Evolutionary conservation across 1,140 invertebrate genomes (phyloP).

Genomic region (Dinothrombium tinctorium): DNA sequence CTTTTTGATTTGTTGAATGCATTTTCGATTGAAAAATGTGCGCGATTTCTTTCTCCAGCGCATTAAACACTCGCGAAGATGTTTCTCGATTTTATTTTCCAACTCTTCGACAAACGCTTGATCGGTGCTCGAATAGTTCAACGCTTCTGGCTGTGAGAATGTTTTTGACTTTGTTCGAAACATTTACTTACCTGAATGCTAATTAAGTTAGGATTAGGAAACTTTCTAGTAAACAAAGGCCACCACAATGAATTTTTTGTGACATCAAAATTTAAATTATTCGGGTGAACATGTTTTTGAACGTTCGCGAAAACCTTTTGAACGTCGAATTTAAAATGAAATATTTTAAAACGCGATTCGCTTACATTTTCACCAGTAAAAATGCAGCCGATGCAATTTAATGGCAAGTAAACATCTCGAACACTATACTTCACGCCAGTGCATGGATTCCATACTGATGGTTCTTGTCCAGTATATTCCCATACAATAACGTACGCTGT

Average conservation of each 20-base stretch:
- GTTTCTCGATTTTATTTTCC: constrained; percentile 30
- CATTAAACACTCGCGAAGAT: constrained; percentile 29
- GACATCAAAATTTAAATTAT: constrained; percentile 40
- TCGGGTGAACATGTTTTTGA: constrained; percentile 38
- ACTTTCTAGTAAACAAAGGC: constrained; percentile 26
- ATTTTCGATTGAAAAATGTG: constrained; percentile 39
- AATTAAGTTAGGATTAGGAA: constrained; percentile 20
- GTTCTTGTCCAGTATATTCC: constrained; percentile 3
- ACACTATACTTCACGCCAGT: constrained; percentile 38
- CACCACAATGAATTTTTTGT: constrained; percentile 36
- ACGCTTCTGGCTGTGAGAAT: constrained; percentile 23
- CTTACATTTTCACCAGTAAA: constrained; percentile 29
- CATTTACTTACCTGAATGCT: constrained; percentile 27
- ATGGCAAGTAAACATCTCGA: constrained; percentile 41
- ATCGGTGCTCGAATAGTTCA: constrained; percentile 27
- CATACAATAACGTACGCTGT: constrained; percentile 42
- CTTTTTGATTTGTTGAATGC: constrained; percentile 33
- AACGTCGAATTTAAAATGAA: constrained; percentile 5
- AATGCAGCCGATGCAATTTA: constrained; percentile 39
- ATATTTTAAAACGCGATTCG: background rate
- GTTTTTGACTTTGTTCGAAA: background rate
- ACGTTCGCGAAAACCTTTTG: constrained; percentile 45
- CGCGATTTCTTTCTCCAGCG: constrained; percentile 22
- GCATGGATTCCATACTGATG: constrained; percentile 38
- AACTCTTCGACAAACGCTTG: constrained; percentile 23